Evolutionary conservation across 1,140 invertebrate genomes (phyloP).

Genomic region (Temnothorax nylanderi): DNA sequence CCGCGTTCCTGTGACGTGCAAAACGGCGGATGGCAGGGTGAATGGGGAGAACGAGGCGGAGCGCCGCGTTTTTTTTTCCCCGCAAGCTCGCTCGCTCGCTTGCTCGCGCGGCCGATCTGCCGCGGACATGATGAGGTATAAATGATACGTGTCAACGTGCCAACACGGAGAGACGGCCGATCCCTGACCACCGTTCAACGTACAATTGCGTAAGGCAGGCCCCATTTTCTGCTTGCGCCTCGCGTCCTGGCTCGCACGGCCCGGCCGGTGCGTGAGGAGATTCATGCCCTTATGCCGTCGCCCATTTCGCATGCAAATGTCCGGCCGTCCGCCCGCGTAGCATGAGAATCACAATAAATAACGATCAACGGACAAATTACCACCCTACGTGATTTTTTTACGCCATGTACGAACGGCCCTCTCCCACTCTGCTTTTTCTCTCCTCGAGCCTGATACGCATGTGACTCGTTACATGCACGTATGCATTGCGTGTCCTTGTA

Average conservation of each 20-base stretch:
- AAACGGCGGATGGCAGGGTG: slow-evolving; percentile 33
- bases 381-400: slow-evolving; percentile 22
- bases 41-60: neutral
- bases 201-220: slow-evolving; percentile 53
- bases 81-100: slow-evolving; percentile 25
- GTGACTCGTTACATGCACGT: slow-evolving; percentile 57
- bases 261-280: slow-evolving; percentile 34
- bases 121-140: slow-evolving; percentile 72
- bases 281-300: slow-evolving; percentile 57
- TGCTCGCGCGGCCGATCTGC: slow-evolving; percentile 40
- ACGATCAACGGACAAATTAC: slow-evolving; percentile 75
- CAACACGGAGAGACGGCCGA: slow-evolving; percentile 61
- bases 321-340: slow-evolving; percentile 45
- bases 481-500: neutral
- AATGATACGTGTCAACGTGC: slow-evolving; percentile 77
- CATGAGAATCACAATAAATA: slow-evolving; percentile 75
- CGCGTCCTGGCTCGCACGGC: slow-evolving; percentile 4
- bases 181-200: slow-evolving; percentile 65
- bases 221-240: neutral
- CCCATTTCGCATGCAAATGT: slow-evolving; percentile 76
- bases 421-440: slow-evolving; percentile 43
- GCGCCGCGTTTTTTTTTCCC: slow-evolving; percentile 9
- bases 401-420: neutral
- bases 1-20: slow-evolving; percentile 60
- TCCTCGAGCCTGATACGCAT: neutral